phyloP scores from a whole-genome alignment of 2,888 invertebrate species.

The Bhutanitis thaidina region DNA sequence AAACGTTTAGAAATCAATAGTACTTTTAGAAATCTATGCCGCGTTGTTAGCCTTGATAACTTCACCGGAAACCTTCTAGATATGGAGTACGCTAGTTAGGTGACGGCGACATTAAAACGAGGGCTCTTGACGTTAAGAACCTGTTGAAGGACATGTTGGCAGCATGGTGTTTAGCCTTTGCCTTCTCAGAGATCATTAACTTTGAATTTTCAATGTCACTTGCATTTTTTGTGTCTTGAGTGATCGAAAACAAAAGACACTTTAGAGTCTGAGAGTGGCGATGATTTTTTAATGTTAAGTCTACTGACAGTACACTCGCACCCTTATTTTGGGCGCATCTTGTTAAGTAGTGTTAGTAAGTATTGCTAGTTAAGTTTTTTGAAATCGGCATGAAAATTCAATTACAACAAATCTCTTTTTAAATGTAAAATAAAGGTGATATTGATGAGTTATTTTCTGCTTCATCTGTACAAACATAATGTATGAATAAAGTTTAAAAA shows the following conservation, averaged over 20 bases:
- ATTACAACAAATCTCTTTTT: too few species aligned
- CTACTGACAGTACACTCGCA: background rate
- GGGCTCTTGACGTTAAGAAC: conserved; percentile 13
- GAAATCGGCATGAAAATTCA: too few species aligned
- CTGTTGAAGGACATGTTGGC: conserved; percentile 9
- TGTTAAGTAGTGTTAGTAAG: too few species aligned
- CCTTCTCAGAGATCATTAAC: conserved; percentile 4
- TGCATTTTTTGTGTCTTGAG: conserved; percentile 8
- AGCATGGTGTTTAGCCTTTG: conserved; percentile 4
- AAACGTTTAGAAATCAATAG: conserved; percentile 12
- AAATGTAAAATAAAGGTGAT: too few species aligned
- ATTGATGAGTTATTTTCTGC: too few species aligned
- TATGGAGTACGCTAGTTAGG: conserved; percentile 14
- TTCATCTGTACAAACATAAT: too few species aligned
- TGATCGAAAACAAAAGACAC: conserved; percentile 7
- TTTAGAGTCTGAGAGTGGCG: conserved; percentile 11
- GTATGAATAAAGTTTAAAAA: too few species aligned
- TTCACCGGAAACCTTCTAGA: conserved; percentile 15
- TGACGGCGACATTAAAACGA: conserved; percentile 9
- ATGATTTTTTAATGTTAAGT: conserved; percentile 14
- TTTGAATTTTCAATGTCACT: conserved; percentile 11
- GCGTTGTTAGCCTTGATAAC: conserved; percentile 13
- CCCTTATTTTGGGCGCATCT: too few species aligned
- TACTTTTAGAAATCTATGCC: conserved; percentile 20
- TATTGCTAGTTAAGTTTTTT: too few species aligned